Conservation (phyloP, 2,113 vertebrate species). For the Etheostoma cragini region DNA sequence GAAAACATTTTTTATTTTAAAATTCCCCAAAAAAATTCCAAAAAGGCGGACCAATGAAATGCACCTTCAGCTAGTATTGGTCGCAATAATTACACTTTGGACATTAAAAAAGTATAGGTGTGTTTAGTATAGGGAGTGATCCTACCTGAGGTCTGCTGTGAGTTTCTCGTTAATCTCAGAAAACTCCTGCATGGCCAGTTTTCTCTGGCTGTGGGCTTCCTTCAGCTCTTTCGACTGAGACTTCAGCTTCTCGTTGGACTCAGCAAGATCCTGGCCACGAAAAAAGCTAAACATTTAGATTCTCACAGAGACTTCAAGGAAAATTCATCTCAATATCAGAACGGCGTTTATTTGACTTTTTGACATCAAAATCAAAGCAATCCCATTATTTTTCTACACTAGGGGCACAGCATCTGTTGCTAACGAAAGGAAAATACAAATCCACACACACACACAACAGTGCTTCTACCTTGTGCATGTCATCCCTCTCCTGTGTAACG, state of each 20-base stretch:
- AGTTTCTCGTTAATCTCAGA: slow-evolving; percentile 96
- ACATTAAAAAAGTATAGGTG: background rate
- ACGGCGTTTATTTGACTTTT: background rate
- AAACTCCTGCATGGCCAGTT: slow-evolving; percentile 96
- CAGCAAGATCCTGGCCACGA: slow-evolving; percentile 87
- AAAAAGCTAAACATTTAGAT: background rate
- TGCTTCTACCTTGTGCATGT: slow-evolving; percentile 91
- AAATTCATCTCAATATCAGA: background rate
- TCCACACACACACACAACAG: no score
- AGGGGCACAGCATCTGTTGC: no score
- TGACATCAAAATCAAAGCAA: background rate
- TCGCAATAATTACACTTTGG: background rate
- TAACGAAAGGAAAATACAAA: no score
- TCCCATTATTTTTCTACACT: no score
- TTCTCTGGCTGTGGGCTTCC: slow-evolving; percentile 96
- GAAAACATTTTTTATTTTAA: no score
- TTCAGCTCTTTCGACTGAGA: slow-evolving; percentile 97
- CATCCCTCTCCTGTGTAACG: slow-evolving; percentile 90
- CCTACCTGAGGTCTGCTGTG: slow-evolving; percentile 93
- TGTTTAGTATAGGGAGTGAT: background rate
- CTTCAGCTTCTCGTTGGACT: slow-evolving; percentile 93
- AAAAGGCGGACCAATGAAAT: background rate
- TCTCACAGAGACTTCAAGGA: background rate
- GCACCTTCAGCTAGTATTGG: background rate
- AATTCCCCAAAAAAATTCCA: background rate